phyloP scores from a whole-genome alignment of 1,140 invertebrate species.

The Brachionus sp. region DNA sequence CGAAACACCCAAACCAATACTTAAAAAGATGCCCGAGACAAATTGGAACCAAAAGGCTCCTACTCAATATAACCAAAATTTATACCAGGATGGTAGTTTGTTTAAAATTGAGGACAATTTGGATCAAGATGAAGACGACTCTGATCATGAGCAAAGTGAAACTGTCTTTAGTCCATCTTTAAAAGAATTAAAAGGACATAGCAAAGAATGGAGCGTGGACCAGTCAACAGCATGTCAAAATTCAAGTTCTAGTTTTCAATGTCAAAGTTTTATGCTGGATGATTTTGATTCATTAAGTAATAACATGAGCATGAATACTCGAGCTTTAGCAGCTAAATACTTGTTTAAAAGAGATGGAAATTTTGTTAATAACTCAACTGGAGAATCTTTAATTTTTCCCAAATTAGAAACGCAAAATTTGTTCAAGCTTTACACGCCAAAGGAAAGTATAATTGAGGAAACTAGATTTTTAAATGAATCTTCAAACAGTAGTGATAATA shows the following conservation, averaged over 20 bases:
- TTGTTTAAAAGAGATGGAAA: neutral
- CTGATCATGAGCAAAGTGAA: neutral
- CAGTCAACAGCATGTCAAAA: neutral
- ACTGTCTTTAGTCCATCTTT: conserved; percentile 13
- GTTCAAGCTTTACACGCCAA: conserved; percentile 4
- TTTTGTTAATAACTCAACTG: neutral
- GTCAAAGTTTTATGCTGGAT: conserved; percentile 1
- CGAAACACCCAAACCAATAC: neutral
- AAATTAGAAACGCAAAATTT: conserved; percentile 18
- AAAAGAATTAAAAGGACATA: conserved; percentile 5
- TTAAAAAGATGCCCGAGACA: neutral
- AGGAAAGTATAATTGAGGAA: neutral
- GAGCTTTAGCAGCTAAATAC: conserved; percentile 16
- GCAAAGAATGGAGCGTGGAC: neutral
- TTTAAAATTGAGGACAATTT: conserved; percentile 17
- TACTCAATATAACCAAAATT: neutral
- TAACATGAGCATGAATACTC: conserved; percentile 22
- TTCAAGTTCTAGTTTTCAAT: neutral
- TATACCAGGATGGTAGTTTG: neutral
- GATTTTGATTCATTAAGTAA: conserved; percentile 1
- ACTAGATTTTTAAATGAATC: neutral
- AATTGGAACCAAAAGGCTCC: neutral
- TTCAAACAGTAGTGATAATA: neutral
- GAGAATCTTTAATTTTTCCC: neutral
- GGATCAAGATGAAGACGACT: neutral